These are phyloP conservation scores for Cephus cinctus DNA, from an alignment of 1,140 invertebrate species.

Conservation along the genomic window DNA sequence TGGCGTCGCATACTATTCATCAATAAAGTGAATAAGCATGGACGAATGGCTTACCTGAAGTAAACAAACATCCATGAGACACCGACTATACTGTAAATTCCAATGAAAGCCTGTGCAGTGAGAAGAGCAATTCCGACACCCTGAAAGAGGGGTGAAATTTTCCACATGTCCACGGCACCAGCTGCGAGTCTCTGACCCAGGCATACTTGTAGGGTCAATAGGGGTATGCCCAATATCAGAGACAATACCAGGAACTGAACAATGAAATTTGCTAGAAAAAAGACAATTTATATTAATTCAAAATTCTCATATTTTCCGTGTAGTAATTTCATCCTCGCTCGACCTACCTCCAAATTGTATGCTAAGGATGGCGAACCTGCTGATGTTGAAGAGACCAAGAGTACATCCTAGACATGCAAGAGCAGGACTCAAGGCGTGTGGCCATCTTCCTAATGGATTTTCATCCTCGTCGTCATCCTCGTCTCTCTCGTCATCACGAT, in stretches of 20 bases:
- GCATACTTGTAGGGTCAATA: slow-evolving; percentile 82
- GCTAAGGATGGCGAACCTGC: slow-evolving; percentile 82
- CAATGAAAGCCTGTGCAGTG: slow-evolving; percentile 75
- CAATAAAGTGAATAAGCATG: slow-evolving; percentile 8
- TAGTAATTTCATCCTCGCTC: neutral
- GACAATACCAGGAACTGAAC: slow-evolving; percentile 86
- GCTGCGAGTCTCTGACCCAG: slow-evolving; percentile 82
- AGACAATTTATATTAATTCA: slow-evolving; percentile 23
- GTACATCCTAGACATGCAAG: slow-evolving; percentile 82
- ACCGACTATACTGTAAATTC: slow-evolving; percentile 83
- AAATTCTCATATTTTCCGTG: neutral
- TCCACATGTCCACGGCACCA: slow-evolving; percentile 89
- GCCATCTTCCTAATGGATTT: slow-evolving; percentile 67
- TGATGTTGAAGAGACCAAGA: slow-evolving; percentile 84
- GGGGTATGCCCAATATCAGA: slow-evolving; percentile 79
- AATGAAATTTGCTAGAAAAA: slow-evolving; percentile 77
- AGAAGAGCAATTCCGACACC: slow-evolving; percentile 83
- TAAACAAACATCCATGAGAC: slow-evolving; percentile 90
- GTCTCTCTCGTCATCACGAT: slow-evolving; percentile 29
- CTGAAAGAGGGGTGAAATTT: slow-evolving; percentile 87
- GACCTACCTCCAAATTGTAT: slow-evolving; percentile 80
- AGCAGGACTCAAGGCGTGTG: slow-evolving; percentile 75
- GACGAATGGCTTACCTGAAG: slow-evolving; percentile 51
- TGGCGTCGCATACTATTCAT: neutral
- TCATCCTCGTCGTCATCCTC: slow-evolving; percentile 49